Conservation (phyloP, 2,888 invertebrate species). For the Empis livida region DNA sequence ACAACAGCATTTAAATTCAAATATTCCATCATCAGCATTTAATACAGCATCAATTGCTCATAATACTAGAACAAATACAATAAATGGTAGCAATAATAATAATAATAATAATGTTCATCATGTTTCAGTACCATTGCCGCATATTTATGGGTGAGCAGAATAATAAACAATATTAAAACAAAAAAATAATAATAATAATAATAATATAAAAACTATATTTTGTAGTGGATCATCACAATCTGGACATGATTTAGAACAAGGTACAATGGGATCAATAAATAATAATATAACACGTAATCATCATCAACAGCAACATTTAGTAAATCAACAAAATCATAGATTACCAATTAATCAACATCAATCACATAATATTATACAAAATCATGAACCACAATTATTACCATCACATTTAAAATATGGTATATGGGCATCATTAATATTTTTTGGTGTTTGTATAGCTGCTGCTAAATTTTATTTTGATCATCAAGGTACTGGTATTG, state of each 20-base stretch:
- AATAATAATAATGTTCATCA: slow-evolving; percentile 17
- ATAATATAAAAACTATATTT: neutral
- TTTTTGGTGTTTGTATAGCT: slow-evolving; percentile 55
- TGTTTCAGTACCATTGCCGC: slow-evolving; percentile 17
- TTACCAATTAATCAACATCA: neutral
- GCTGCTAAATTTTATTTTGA: slow-evolving; percentile 62
- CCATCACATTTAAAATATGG: slow-evolving; percentile 52
- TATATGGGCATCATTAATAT: slow-evolving; percentile 56
- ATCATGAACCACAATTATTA: slow-evolving; percentile 33
- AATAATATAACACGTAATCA: neutral
- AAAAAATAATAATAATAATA: neutral
- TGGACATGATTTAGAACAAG: slow-evolving; percentile 16
- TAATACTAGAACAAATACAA: neutral
- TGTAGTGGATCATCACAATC: slow-evolving; percentile 17
- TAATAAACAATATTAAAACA: neutral
- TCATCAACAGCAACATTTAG: slow-evolving; percentile 8
- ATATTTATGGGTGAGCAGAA: slow-evolving; percentile 17
- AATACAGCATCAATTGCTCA: too few species aligned
- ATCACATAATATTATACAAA: slow-evolving; percentile 6
- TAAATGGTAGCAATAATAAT: slow-evolving; percentile 1
- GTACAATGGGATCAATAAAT: slow-evolving; percentile 13
- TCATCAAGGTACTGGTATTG: slow-evolving; percentile 45
- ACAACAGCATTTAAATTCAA: too few species aligned
- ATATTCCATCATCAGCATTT: neutral
- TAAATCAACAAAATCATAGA: too few species aligned